Percentiles rank a stretch among this genome's conserved stretches.
These are phyloP conservation scores for Myotis daubentonii DNA, from an alignment of 2,797 vertebrate genomes.

Conservation along the genomic window DNA sequence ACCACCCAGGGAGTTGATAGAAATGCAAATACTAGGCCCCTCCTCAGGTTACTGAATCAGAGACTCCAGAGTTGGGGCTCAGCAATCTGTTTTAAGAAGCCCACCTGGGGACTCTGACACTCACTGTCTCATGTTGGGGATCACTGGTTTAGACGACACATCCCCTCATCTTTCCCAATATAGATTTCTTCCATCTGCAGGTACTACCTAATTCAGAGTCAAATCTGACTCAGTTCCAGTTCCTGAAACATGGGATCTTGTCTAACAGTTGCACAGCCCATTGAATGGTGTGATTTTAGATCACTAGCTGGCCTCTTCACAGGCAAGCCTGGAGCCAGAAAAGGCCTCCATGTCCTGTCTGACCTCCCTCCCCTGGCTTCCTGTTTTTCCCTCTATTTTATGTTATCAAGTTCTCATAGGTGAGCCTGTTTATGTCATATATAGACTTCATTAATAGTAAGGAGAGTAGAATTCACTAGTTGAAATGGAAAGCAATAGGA, in stretches of 20 bases:
- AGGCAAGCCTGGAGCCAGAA: neutral
- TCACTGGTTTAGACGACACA: neutral
- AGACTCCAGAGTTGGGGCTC: neutral
- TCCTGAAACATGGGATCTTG: neutral
- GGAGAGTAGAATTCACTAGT: neutral
- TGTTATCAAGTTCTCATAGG: neutral
- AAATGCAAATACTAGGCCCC: neutral
- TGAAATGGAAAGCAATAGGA: neutral
- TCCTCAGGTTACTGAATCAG: neutral
- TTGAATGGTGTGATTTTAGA: neutral
- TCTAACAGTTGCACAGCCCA: neutral
- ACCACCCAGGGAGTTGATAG: neutral
- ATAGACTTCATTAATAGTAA: neutral
- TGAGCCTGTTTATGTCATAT: neutral
- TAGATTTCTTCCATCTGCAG: neutral
- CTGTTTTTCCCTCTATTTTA: neutral
- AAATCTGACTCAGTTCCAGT: neutral
- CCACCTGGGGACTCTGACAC: neutral
- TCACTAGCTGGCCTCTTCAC: neutral
- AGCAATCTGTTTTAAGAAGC: neutral
- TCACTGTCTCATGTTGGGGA: neutral
- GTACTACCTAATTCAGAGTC: no score
- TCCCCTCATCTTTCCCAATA: accelerated
- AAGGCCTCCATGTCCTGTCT: no score
- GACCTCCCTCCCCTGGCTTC: neutral